Percentiles rank a stretch among this genome's conserved stretches.
phyloP scores from a whole-genome alignment of 2,888 invertebrate genomes.

The Lomographa bimaculata region DNA sequence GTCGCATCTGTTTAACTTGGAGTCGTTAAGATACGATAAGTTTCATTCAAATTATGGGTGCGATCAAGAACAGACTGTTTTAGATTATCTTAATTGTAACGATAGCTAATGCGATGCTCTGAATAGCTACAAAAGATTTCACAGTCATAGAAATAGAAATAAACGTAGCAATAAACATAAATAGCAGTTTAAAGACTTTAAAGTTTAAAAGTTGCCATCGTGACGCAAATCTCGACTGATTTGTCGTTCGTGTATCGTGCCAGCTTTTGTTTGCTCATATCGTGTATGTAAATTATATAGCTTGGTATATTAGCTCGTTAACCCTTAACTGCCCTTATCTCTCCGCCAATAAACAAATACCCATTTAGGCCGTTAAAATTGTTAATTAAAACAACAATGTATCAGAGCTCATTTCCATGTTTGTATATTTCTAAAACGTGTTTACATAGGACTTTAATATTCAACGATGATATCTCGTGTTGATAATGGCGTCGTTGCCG shows the following conservation, averaged over 20 bases:
- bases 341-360: constrained; percentile 69
- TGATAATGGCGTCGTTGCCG: constrained; percentile 44
- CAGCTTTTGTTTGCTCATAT: constrained; percentile 18
- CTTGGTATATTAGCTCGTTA: constrained; percentile 58
- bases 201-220: constrained; percentile 16
- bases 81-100: constrained; percentile 28
- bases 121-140: constrained; percentile 20
- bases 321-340: constrained; percentile 66
- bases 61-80: constrained; percentile 16
- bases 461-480: constrained; percentile 55
- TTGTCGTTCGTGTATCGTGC: constrained; percentile 8
- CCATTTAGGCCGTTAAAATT: constrained; percentile 68
- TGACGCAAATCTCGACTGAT: constrained; percentile 14
- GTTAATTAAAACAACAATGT: constrained; percentile 65
- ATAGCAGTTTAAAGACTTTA: too few relatives aligned
- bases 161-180: constrained; percentile 24
- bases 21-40: constrained; percentile 23
- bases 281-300: constrained; percentile 52
- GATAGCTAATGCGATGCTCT: constrained; percentile 15
- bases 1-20: constrained; percentile 28
- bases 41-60: constrained; percentile 15
- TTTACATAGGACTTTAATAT: constrained; percentile 63
- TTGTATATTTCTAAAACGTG: constrained; percentile 42
- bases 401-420: constrained; percentile 57
- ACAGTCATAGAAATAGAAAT: constrained; percentile 18